Percentiles rank a stretch among this genome's conserved stretches.
Conservation (phyloP, 2,797 vertebrate genomes). For the Caiman crocodilus region DNA sequence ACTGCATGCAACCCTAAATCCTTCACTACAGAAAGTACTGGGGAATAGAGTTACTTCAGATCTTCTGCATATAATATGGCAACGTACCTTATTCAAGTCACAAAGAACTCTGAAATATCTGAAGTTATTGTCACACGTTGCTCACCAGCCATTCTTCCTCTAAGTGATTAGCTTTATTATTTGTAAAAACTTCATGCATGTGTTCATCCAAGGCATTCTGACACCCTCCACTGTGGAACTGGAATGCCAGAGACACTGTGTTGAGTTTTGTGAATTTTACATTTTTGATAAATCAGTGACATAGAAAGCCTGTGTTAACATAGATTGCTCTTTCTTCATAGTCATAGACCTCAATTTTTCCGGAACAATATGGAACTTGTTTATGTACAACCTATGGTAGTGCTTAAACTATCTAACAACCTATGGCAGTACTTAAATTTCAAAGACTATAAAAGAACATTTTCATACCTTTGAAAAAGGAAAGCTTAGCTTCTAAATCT, state of each 20-base stretch:
- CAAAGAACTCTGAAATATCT: not conserved
- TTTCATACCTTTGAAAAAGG: not conserved
- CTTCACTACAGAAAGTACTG: too few relatives aligned
- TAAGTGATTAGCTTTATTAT: not conserved
- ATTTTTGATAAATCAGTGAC: not conserved
- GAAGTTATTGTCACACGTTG: not conserved
- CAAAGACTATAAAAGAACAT: not conserved
- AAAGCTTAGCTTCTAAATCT: not conserved
- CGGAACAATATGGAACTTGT: not conserved
- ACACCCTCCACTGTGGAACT: fast-evolving
- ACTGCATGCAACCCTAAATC: too few relatives aligned
- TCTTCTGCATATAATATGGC: too few relatives aligned
- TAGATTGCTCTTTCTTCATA: not conserved
- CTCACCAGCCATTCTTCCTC: not conserved
- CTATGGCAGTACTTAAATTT: not conserved
- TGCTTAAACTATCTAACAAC: not conserved
- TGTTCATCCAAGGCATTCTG: not conserved
- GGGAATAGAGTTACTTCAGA: too few relatives aligned
- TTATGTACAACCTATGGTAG: not conserved
- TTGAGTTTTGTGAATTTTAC: not conserved
- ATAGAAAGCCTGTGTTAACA: not conserved
- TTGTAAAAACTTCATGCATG: not conserved
- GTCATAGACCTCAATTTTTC: not conserved
- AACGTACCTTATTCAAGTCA: not conserved
- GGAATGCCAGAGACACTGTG: fast-evolving